Percentiles rank a stretch among this genome's conserved stretches.
Evolutionary conservation across 2,888 invertebrate species (phyloP).

Genomic region (Xanthorhoe designata): DNA sequence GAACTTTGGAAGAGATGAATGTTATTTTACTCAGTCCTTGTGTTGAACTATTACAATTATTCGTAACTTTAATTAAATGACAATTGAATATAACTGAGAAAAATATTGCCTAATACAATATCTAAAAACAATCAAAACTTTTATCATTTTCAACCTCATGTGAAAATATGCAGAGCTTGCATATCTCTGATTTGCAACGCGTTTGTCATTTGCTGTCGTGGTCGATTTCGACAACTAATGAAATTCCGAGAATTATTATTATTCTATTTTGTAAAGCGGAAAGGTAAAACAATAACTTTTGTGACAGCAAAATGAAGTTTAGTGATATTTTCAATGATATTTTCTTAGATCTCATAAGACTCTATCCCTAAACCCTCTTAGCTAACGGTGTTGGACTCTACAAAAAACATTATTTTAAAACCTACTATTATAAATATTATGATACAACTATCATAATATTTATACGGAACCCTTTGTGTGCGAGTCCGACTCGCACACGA

Average conservation of each 20-base stretch:
- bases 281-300: slow-evolving; percentile 21
- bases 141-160: slow-evolving; percentile 15
- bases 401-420: too few species aligned
- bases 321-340: too few species aligned
- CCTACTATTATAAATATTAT: too few species aligned
- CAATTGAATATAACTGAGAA: background rate
- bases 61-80: background rate
- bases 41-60: background rate
- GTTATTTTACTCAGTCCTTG: background rate
- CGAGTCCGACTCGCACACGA: too few species aligned
- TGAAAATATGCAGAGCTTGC: slow-evolving; percentile 27
- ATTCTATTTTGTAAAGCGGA: slow-evolving; percentile 22
- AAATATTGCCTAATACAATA: background rate
- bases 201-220: slow-evolving; percentile 19
- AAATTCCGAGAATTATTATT: slow-evolving; percentile 24
- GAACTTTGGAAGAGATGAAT: background rate
- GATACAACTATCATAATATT: too few species aligned
- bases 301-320: too few species aligned
- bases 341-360: too few species aligned
- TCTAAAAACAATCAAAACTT: slow-evolving; percentile 19
- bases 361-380: too few species aligned
- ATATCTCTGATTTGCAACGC: slow-evolving; percentile 12
- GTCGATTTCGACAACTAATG: slow-evolving; percentile 13
- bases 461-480: too few species aligned
- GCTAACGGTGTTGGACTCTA: too few species aligned